These are phyloP conservation scores for Pituophis catenifer DNA, from an alignment of 2,113 vertebrate genomes.

Conservation along the genomic window DNA sequence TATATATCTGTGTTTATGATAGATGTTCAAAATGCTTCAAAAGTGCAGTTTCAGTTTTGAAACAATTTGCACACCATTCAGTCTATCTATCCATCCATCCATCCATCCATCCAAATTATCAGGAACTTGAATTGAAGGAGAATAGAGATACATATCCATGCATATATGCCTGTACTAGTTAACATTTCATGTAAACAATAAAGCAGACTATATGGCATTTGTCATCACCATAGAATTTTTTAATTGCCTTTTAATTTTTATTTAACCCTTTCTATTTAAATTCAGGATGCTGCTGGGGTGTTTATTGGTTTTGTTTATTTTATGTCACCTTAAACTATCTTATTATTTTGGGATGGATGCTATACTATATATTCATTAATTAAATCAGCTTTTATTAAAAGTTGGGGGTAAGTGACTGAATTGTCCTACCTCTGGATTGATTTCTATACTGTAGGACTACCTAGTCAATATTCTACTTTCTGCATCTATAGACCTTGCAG, in stretches of 20 bases:
- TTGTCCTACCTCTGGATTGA: not conserved
- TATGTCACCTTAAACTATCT: not conserved
- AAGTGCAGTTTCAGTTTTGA: not conserved
- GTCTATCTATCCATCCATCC: not conserved
- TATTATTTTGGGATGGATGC: not conserved
- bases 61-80: not conserved
- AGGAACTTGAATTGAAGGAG: not conserved
- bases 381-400: not conserved
- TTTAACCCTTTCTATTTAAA: not conserved
- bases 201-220: not conserved
- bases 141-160: not conserved
- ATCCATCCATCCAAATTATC: not conserved
- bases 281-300: not conserved
- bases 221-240: not conserved
- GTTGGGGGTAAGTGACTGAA: not conserved
- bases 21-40: not conserved
- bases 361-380: not conserved
- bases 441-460: not conserved
- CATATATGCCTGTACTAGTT: not conserved
- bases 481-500: not conserved
- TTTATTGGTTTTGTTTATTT: not conserved
- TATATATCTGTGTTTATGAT: not conserved
- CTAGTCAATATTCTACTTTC: not conserved
- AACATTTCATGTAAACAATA: not conserved
- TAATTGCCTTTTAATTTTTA: not conserved